Evolutionary conservation across 2,797 vertebrate genomes (phyloP), one percentile per base, ranked within the genome.

Genomic region (Pseudotriccus pelzelni): DNA sequence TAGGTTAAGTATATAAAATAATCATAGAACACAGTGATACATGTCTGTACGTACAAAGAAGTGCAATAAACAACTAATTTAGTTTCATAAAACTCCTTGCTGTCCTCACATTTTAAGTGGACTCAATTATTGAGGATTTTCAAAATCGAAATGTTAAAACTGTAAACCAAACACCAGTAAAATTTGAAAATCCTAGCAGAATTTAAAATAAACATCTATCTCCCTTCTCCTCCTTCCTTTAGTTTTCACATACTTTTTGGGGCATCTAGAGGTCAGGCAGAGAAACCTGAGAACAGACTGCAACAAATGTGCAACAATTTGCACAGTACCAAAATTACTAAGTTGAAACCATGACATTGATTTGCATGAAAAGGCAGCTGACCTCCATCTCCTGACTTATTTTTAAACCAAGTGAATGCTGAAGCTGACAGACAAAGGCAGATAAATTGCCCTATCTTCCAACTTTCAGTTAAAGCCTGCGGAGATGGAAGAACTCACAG

Each of bases 321-420:
- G 75, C 72, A 92, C 84, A 89, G 81, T 36, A 85, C 41, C 56
- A 90, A 83, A 92, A 87, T 72, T 70, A 88, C 84, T 49, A 89
- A 80, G 36, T 52, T 85, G 87, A 87, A 94, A 94, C 78, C 75
- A 70, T 87, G 89, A 89, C 90, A 91, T 0, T 87, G 75, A 95
- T 94, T 89, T 83, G 81, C 72, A 87, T 59, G 92, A 95, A 96
- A 79, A 94, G 60, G 90, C 96, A 94, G 93, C 89, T 96, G 90
- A 95, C 81, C 64, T 87, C 72, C 39, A 87, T 84, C 78, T 89
- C 76, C 68, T 56, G 49, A 92, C 81, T 96, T 93, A 90, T 77
- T 94, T 94, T 96, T 94, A 90, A 94, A 94, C 60, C 30, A 92
- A 94, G 67, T 56, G 27, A 93, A 92, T 60, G 68, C 64, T 89